Evolutionary conservation across 1,140 invertebrate species (phyloP).

Genomic region (Harlomillsia oculata): DNA sequence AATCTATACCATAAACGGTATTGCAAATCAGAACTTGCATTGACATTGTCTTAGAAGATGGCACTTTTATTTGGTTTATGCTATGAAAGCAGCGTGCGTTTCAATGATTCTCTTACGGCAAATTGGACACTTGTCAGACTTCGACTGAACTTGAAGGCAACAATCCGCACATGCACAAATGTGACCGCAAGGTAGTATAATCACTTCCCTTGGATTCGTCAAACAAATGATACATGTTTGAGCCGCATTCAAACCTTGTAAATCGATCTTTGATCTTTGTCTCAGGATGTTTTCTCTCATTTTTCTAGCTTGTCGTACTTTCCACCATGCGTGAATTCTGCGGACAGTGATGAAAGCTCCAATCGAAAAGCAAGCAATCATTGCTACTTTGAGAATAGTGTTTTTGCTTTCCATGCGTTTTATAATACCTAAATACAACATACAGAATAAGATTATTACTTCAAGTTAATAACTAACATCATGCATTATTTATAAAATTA

Average conservation of each 20-base stretch:
- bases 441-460: not conserved
- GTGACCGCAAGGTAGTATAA: constrained; percentile 69
- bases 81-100: constrained; percentile 54
- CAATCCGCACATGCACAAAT: constrained; percentile 75
- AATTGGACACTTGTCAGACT: constrained; percentile 57
- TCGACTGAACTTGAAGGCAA: constrained; percentile 49
- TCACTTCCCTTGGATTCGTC: constrained; percentile 48
- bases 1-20: too few relatives aligned
- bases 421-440: constrained; percentile 22
- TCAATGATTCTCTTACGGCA: constrained; percentile 56
- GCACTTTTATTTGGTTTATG: too few relatives aligned
- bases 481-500: not conserved
- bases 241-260: constrained; percentile 16
- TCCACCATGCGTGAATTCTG: constrained; percentile 17
- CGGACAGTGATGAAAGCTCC: constrained; percentile 18
- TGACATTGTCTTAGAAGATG: too few relatives aligned
- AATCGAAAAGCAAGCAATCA: constrained; percentile 17
- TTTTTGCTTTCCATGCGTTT: constrained; percentile 27
- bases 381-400: constrained; percentile 18
- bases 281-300: constrained; percentile 30
- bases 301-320: constrained; percentile 13
- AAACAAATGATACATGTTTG: constrained; percentile 32
- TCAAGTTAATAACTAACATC: not conserved
- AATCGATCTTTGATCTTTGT: constrained; percentile 16
- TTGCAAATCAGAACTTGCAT: too few relatives aligned